Evolutionary conservation across 2,888 invertebrate genomes (phyloP).

Genomic region (Leptopilina drosophilae): DNA sequence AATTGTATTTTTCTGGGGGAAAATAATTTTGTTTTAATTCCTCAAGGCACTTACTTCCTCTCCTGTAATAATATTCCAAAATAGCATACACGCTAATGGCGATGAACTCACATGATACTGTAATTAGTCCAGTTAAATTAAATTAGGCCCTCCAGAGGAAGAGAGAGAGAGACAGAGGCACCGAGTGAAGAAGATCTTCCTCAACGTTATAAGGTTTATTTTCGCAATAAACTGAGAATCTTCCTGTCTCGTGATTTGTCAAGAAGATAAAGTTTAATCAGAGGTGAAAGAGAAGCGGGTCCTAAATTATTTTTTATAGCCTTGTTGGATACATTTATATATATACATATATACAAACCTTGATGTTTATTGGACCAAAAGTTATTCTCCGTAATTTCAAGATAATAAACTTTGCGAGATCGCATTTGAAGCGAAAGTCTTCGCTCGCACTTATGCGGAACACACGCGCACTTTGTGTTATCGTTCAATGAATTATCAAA

Average conservation of each 20-base stretch:
- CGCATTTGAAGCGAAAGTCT: slow-evolving; percentile 11
- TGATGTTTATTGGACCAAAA: slow-evolving; percentile 25
- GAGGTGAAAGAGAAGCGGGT: slow-evolving; percentile 31
- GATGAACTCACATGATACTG: slow-evolving; percentile 17
- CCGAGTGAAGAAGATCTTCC: neutral
- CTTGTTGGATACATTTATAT: slow-evolving; percentile 24
- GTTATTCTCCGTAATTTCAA: slow-evolving; percentile 31
- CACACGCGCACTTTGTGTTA: no score
- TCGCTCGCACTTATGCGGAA: neutral
- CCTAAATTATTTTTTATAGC: slow-evolving; percentile 37
- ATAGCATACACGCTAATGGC: slow-evolving; percentile 6
- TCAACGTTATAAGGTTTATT: slow-evolving; percentile 15
- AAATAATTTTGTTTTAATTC: neutral
- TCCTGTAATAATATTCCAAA: neutral
- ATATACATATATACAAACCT: neutral
- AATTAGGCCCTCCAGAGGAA: slow-evolving; percentile 17
- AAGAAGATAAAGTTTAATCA: slow-evolving; percentile 38
- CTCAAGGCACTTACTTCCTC: neutral
- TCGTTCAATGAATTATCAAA: no score
- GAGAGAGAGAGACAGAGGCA: no score
- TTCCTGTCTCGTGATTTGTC: slow-evolving; percentile 33
- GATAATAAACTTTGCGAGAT: slow-evolving; percentile 26
- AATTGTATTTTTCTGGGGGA: neutral
- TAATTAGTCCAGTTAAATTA: slow-evolving; percentile 37
- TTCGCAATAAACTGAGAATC: slow-evolving; percentile 36